Evolutionary conservation across 2,113 vertebrate species (phyloP), one percentile per base, ranked within the genome.

Genomic region (Piaya cayana): DNA sequence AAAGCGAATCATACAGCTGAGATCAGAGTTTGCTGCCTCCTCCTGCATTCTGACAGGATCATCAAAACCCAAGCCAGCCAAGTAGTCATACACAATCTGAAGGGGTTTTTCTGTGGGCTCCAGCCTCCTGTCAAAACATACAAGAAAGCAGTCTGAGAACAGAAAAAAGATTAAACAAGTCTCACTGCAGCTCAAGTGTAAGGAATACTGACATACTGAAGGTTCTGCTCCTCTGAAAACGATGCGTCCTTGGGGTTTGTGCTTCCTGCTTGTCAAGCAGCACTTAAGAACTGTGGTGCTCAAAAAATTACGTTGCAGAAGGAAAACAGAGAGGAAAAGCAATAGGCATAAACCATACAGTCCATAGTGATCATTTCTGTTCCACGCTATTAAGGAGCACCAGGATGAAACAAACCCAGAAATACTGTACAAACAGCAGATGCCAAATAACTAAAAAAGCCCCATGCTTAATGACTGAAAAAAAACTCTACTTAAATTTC

Each of bases 1-100:
- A 97, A 99, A 99, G 76, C 99, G 98, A 79, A 99, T 98, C 99
- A 99, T 99, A 96, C 99, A 99, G 98, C 99, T 98, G 81, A 99
- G 99, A 96, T 99, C 99, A 34, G 99, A 98, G 95, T 99, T 98
- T 81, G 99, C 98, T 9, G 99, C 99, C 96, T 99, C 99, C 52
- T 99, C 98, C 95, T 99, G 99, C 86, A 99, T 97, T 71, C 99
- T 98, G n/a, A 97, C 90, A 42, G 98, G 98, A 94, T 99, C 99
- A 19, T 98, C 95, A 34, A 99, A 99, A 58, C 99, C 99, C 97
- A 99, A 92, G 6, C 97, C 96, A 47, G 98, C 92, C 95, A 99
- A 98, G 98, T 99, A 99, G 96, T 99, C 98, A 50, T 99, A 99
- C 75, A 99, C 98, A 88, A 99, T 99, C 97, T 99, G 98, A 88